Percentiles rank a stretch among this genome's conserved stretches.
Conservation (phyloP, 2,888 invertebrate genomes). For the Bimastos eiseni region DNA sequence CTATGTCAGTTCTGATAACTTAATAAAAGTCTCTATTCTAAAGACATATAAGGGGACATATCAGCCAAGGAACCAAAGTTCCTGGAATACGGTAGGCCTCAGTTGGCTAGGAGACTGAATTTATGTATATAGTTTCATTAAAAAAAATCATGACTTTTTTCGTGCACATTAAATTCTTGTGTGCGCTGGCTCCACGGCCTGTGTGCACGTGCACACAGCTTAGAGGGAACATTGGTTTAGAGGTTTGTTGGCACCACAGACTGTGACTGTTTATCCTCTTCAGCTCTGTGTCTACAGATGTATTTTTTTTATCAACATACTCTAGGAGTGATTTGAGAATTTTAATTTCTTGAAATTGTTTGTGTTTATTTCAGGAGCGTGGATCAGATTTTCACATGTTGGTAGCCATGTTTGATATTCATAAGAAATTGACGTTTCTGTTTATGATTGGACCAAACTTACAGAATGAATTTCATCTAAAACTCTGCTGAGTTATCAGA, state of each 20-base stretch:
- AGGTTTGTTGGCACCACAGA: not conserved
- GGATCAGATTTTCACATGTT: not conserved
- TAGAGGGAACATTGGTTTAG: too few relatives aligned
- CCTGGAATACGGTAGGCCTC: too few relatives aligned
- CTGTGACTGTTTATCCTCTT: not conserved
- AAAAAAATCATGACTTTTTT: too few relatives aligned
- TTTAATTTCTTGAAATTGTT: not conserved
- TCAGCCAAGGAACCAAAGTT: too few relatives aligned
- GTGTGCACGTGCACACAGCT: too few relatives aligned
- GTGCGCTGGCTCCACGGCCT: too few relatives aligned
- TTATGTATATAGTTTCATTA: too few relatives aligned
- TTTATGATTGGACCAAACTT: not conserved
- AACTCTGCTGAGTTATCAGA: not conserved
- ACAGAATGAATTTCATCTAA: not conserved
- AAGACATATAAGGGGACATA: too few relatives aligned
- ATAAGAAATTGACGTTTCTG: not conserved
- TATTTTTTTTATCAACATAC: not conserved
- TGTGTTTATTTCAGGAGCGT: not conserved
- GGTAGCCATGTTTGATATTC: not conserved
- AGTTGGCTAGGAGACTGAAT: too few relatives aligned
- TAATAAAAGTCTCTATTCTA: too few relatives aligned
- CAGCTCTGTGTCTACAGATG: not conserved
- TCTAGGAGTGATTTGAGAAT: not conserved
- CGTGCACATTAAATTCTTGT: too few relatives aligned
- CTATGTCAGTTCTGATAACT: too few relatives aligned